A percentile compares a stretch with the other conserved stretches of the same genome.
Evolutionary conservation across 2,113 vertebrate species (phyloP).

Genomic region (Hymenochirus boettgeri): DNA sequence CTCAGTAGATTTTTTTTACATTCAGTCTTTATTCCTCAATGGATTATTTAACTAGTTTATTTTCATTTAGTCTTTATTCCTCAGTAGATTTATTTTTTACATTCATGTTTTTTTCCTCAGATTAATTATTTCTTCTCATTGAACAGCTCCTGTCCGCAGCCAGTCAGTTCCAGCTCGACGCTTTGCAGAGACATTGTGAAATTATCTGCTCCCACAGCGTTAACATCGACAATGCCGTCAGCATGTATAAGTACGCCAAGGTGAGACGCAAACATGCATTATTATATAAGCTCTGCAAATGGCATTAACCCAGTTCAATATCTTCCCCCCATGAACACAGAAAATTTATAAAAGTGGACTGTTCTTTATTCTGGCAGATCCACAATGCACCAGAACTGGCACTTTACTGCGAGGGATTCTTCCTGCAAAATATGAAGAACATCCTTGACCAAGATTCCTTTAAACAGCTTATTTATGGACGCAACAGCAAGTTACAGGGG

Average conservation of each 20-base stretch:
- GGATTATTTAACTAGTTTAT: no score
- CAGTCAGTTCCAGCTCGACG: slow-evolving; percentile 82
- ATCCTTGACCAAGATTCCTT: slow-evolving; percentile 84
- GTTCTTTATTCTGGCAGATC: slow-evolving; percentile 64
- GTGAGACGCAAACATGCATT: no score
- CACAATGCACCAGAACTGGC: slow-evolving; percentile 80
- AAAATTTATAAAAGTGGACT: no score
- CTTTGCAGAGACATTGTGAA: slow-evolving; percentile 89
- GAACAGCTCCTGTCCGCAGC: slow-evolving; percentile 81
- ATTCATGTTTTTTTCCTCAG: no score
- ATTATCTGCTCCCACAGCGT: slow-evolving; percentile 84
- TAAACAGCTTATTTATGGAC: slow-evolving; percentile 74
- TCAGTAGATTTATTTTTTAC: no score
- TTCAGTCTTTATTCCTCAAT: no score
- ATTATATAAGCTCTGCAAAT: no score
- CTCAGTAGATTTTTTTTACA: no score
- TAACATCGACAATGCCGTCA: slow-evolving; percentile 77
- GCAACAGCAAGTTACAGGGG: slow-evolving; percentile 71
- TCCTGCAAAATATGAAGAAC: slow-evolving; percentile 85
- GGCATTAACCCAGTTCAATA: no score
- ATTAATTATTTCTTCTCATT: no score
- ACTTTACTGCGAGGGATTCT: slow-evolving; percentile 86
- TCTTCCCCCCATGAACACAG: no score
- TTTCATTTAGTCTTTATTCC: no score
- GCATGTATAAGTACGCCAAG: slow-evolving; percentile 90